Percentiles rank a stretch among this genome's conserved stretches.
Evolutionary conservation across 2,888 invertebrate genomes (phyloP).

Genomic region (Crematogaster levior): DNA sequence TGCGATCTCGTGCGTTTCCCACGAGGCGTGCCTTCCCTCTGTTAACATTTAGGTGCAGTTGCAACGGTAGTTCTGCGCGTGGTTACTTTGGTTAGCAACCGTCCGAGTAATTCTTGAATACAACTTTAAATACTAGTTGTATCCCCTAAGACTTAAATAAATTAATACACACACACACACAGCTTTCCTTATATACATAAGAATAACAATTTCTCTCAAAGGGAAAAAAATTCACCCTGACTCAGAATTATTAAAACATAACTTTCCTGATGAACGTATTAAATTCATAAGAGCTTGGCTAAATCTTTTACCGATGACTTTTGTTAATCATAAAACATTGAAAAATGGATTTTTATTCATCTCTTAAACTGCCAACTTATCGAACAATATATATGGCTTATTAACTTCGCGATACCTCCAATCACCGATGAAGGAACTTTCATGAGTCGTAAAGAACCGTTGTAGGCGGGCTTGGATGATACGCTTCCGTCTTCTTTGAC

Average conservation of each 20-base stretch:
- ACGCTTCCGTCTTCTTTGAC: constrained; percentile 43
- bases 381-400: constrained; percentile 6
- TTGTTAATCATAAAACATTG: neutral
- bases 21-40: constrained; percentile 11
- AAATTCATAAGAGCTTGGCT: no score
- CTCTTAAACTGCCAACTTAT: neutral
- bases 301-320: neutral
- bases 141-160: no score
- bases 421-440: constrained; percentile 1
- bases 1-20: constrained; percentile 32
- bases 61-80: constrained; percentile 31
- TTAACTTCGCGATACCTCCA: constrained; percentile 9
- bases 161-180: no score
- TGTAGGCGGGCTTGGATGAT: constrained; percentile 22
- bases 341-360: neutral
- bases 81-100: constrained; percentile 1
- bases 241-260: neutral
- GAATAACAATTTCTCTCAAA: neutral
- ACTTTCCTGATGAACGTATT: neutral
- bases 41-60: constrained; percentile 21
- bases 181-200: neutral
- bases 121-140: neutral
- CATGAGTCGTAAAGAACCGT: constrained; percentile 27
- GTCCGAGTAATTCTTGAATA: neutral
- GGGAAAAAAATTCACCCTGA: neutral